Evolutionary conservation across 2,888 invertebrate species (phyloP).

Genomic region (Fragum sueziense): DNA sequence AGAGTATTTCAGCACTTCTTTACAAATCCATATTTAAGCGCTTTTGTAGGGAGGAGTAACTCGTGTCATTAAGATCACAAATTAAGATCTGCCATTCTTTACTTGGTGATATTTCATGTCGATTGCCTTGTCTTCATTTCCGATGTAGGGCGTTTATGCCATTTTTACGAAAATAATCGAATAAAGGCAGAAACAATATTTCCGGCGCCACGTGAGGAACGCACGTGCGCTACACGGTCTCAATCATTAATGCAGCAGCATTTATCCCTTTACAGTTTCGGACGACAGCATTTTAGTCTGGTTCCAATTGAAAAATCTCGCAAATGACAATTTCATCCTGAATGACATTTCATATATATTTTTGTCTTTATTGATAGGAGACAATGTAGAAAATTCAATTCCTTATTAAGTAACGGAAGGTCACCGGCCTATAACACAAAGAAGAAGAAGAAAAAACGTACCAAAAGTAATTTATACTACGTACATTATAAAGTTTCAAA

Average conservation of each 20-base stretch:
- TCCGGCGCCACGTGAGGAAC: background rate
- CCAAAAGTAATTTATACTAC: too few species aligned
- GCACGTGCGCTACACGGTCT: background rate
- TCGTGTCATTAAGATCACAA: background rate
- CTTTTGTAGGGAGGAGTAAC: background rate
- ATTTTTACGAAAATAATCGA: background rate
- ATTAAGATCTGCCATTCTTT: conserved; percentile 6
- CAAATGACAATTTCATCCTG: too few species aligned
- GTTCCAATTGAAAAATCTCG: too few species aligned
- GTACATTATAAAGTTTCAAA: too few species aligned
- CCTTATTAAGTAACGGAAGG: too few species aligned
- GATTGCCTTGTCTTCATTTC: conserved; percentile 7
- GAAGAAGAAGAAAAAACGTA: too few species aligned
- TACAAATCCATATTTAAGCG: background rate
- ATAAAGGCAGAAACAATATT: conserved; percentile 11
- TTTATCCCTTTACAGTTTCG: background rate
- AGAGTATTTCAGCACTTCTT: background rate
- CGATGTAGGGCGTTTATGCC: conserved; percentile 3
- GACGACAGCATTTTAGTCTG: too few species aligned
- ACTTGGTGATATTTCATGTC: conserved; percentile 5
- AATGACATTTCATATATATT: too few species aligned
- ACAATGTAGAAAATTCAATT: too few species aligned
- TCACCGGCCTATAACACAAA: too few species aligned
- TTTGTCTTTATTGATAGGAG: too few species aligned
- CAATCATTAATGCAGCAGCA: background rate